A percentile compares a stretch with the other conserved stretches of the same genome.
Evolutionary conservation across 2,797 vertebrate genomes (phyloP).

Genomic region (Brachymystax lenok): DNA sequence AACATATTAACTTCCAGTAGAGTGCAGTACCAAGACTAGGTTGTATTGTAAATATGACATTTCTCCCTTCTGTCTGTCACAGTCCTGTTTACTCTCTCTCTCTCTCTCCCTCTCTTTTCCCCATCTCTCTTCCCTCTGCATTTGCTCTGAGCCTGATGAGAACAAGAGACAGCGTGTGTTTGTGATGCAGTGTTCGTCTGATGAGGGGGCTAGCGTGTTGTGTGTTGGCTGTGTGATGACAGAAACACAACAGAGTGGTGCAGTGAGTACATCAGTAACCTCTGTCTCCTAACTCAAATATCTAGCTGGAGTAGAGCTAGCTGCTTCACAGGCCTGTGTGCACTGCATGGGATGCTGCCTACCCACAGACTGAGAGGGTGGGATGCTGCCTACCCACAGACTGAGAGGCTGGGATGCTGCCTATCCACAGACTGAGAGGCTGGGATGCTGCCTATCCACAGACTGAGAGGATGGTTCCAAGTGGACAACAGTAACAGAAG

Average conservation of each 20-base stretch:
- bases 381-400: neutral
- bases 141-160: conserved; percentile 4
- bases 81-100: conserved; percentile 12
- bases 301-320: neutral
- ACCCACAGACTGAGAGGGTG: neutral
- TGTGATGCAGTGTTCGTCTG: conserved; percentile 7
- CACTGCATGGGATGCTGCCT: neutral
- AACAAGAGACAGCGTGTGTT: conserved; percentile 10
- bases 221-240: neutral
- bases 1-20: neutral
- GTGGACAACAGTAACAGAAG: too few species aligned
- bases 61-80: conserved; percentile 4
- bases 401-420: neutral
- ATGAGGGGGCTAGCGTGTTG: neutral
- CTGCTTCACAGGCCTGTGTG: neutral
- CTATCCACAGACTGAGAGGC: neutral
- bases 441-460: neutral
- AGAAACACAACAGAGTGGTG: neutral
- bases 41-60: neutral
- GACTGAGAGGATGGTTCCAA: too few species aligned
- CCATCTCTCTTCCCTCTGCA: neutral
- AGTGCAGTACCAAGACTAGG: neutral
- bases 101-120: neutral
- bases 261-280: neutral
- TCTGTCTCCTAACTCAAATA: conserved; percentile 3